Conservation (phyloP, 2,113 vertebrate species). For the Chaetodon auriga region DNA sequence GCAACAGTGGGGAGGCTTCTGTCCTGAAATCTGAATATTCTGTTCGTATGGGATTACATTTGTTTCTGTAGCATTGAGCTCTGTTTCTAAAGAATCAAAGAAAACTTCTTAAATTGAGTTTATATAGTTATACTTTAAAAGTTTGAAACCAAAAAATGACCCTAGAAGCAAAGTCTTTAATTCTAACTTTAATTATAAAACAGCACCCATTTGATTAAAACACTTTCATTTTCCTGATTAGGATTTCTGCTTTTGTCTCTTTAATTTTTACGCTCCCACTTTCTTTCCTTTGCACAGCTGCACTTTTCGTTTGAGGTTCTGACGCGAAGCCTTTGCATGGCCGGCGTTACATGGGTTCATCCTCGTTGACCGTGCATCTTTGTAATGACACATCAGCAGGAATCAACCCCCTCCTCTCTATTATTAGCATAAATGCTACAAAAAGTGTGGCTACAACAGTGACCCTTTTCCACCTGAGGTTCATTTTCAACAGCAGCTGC, state of each 20-base stretch:
- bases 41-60: too few relatives aligned
- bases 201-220: neutral
- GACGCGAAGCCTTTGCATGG: too few relatives aligned
- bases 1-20: neutral
- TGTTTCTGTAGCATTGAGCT: neutral
- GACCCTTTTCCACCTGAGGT: too few relatives aligned
- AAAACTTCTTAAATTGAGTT: neutral
- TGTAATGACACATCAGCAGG: too few relatives aligned
- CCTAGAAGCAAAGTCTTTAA: neutral
- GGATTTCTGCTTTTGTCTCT: neutral
- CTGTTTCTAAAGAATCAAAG: neutral
- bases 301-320: neutral
- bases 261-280: too few relatives aligned
- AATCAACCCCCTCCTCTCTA: too few relatives aligned
- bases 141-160: neutral
- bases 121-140: neutral
- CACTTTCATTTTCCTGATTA: neutral
- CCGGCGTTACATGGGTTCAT: too few relatives aligned
- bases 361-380: too few relatives aligned
- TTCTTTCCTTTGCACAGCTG: neutral
- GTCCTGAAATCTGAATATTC: neutral
- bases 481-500: too few relatives aligned
- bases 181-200: neutral
- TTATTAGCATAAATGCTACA: too few relatives aligned
- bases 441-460: too few relatives aligned